Conservation (phyloP, 2,113 vertebrate genomes). For the Petaurus breviceps region DNA sequence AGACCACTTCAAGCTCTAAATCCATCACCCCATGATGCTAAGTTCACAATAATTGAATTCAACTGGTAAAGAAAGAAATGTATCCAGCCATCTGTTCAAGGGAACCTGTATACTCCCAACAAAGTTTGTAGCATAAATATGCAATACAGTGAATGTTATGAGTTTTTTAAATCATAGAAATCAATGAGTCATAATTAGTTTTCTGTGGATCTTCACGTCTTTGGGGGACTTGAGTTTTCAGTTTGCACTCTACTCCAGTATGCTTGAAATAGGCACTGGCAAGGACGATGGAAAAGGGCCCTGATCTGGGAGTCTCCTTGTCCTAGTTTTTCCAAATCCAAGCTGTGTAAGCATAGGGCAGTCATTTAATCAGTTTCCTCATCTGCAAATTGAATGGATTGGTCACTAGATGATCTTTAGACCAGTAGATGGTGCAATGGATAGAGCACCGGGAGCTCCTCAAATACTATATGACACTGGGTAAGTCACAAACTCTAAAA, state of each 20-base stretch:
- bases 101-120: constrained; percentile 19
- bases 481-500: background rate
- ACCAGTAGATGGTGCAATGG: background rate
- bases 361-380: background rate
- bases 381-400: background rate
- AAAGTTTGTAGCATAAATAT: constrained; percentile 44
- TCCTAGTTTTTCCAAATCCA: background rate
- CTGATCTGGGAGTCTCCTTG: background rate
- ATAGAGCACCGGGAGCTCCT: background rate
- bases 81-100: background rate
- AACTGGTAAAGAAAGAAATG: constrained; percentile 27
- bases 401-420: background rate
- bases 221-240: background rate
- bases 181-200: constrained; percentile 52
- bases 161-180: constrained; percentile 25
- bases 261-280: background rate
- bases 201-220: constrained; percentile 20
- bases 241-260: background rate
- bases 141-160: background rate
- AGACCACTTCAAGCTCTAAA: background rate
- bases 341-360: background rate
- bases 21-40: background rate
- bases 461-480: background rate
- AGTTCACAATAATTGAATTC: constrained; percentile 53
- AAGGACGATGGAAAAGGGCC: background rate